Base-by-base conservation (phyloP, 2,888 invertebrate species). In the Ditula angustiorana region DNA sequence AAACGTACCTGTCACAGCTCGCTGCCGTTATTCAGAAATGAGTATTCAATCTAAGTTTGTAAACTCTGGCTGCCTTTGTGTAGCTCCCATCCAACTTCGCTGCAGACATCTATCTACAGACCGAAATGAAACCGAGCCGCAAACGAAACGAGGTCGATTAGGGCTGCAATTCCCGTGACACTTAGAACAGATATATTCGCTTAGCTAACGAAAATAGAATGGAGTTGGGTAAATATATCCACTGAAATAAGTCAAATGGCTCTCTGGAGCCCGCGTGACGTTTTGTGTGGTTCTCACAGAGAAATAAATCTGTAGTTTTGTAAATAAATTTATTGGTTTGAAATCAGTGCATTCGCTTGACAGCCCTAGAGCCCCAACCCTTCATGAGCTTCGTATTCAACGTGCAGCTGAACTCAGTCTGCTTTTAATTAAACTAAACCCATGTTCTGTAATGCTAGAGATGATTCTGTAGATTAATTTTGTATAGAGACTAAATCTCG, bases 361-460 rank as follows among this genome's bases (percentile, higher is more conserved):
- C 74, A 81, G 52, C 78, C 76, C 76, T 78, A 62, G 52, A 61
- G 58, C 68, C 68, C 57, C 61, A 61, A 44, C 55, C 66, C 66
- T 72, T 74, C 60, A 72, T 71, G 71, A 68, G 73, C 70, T 62
- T 69, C 71, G 62, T 53, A 50, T 66, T 58, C 67, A 73, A 69
- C 69, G 69, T 74, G 70, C 73, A 76, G 74, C 74, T 66, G 67
- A 74, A 74, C 74, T 74, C 75, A 74, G 73, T 76, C 74, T 69
- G 70, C 72, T 74, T 82, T 85, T 82, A 86, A 86, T 86, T 87
- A 83, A 83, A 81, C 72, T 79, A 77, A 71, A 74, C 72, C 71
- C 64, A 70, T 68, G 61, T n/a, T n/a, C n/a, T n/a, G n/a, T 67
- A 69, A 68, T 60, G 69, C 65, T 16, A 2, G 11, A 62, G 53